phyloP scores from a whole-genome alignment of 2,888 invertebrate species.

The Dryococelus australis region DNA sequence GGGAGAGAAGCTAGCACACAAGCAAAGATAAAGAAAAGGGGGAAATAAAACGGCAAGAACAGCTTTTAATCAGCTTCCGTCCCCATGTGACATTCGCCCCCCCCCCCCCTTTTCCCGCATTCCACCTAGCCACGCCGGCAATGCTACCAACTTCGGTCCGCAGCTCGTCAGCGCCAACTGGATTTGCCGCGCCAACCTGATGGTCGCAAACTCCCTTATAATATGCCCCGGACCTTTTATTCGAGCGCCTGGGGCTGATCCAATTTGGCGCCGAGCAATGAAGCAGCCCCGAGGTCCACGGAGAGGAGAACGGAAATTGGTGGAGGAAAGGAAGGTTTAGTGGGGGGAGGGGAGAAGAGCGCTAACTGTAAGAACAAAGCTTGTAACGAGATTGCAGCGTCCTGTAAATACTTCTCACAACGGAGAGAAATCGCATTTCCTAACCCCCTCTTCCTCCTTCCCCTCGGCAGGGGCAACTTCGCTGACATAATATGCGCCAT shows the following conservation, averaged over 20 bases:
- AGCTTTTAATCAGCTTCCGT: neutral
- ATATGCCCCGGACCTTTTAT: slow-evolving; percentile 21
- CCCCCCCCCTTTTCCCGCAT: neutral
- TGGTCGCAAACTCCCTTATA: slow-evolving; percentile 29
- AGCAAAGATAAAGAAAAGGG: neutral
- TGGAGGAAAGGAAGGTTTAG: slow-evolving; percentile 41
- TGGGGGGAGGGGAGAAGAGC: neutral
- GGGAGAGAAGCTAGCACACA: neutral
- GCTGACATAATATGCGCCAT: slow-evolving; percentile 28
- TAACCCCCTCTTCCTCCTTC: neutral
- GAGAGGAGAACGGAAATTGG: slow-evolving; percentile 40
- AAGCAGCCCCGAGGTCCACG: slow-evolving; percentile 22
- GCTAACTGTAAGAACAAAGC: slow-evolving; percentile 29
- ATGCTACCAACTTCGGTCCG: neutral
- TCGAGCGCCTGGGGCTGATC: slow-evolving; percentile 20
- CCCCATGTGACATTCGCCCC: too few species aligned
- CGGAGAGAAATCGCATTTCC: slow-evolving; percentile 26
- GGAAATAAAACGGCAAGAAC: neutral
- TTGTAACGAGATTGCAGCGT: slow-evolving; percentile 25
- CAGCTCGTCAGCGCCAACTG: slow-evolving; percentile 8
- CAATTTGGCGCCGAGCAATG: slow-evolving; percentile 21
- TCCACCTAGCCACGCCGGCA: neutral
- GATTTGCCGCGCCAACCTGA: slow-evolving; percentile 6
- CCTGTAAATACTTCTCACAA: slow-evolving; percentile 31
- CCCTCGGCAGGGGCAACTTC: neutral